These are phyloP conservation scores for Podabrus alpinus DNA, from an alignment of 2,888 invertebrate species.

Conservation along the genomic window DNA sequence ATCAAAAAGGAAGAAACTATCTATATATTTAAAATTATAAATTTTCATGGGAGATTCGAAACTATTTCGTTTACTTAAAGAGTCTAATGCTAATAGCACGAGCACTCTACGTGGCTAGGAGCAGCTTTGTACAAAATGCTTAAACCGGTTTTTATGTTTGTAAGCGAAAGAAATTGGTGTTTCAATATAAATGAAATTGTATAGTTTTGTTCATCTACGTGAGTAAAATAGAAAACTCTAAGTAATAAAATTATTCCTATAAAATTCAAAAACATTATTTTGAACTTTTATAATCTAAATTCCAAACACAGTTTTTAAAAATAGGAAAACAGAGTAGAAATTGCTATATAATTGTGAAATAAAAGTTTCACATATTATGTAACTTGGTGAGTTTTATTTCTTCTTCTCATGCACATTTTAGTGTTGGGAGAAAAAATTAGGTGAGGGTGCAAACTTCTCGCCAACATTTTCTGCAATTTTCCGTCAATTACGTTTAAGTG, in stretches of 20 bases:
- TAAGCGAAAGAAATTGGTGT: background rate
- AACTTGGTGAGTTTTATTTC: background rate
- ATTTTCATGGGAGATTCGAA: background rate
- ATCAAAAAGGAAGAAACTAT: no score
- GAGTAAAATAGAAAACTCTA: background rate
- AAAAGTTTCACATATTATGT: background rate
- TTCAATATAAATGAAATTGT: background rate
- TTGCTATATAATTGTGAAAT: background rate
- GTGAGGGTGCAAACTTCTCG: background rate
- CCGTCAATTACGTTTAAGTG: background rate
- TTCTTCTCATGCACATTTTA: background rate
- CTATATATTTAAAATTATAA: no score
- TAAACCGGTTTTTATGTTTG: background rate
- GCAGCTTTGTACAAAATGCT: background rate
- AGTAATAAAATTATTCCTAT: background rate
- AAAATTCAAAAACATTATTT: background rate
- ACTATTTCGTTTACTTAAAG: background rate
- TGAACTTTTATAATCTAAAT: background rate
- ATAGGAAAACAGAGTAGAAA: background rate
- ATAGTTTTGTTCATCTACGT: background rate
- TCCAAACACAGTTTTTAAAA: background rate
- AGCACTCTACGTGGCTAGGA: no score
- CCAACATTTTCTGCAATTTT: background rate
- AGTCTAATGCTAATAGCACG: no score
- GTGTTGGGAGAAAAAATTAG: background rate